A percentile compares a stretch with the other conserved stretches of the same genome.
These are phyloP conservation scores for Lynx canadensis DNA, from an alignment of 2,113 vertebrate genomes.

Conservation along the genomic window DNA sequence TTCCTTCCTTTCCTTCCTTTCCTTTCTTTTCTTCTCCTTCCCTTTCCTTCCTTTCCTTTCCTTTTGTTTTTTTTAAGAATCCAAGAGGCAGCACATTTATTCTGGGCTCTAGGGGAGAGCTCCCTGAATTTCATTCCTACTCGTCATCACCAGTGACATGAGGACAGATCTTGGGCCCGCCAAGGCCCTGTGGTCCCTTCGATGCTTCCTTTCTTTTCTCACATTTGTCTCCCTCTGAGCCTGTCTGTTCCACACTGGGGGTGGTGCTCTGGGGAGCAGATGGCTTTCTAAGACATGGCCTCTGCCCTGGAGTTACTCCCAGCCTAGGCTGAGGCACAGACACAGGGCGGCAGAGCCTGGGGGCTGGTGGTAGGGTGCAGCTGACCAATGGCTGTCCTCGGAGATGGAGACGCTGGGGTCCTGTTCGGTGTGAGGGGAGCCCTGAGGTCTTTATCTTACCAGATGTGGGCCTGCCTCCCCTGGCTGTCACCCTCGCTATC, in stretches of 20 bases:
- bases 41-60: too few relatives aligned
- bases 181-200: neutral
- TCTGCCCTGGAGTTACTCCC: neutral
- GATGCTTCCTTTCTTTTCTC: neutral
- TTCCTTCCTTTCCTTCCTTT: too few relatives aligned
- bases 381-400: neutral
- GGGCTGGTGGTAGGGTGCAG: neutral
- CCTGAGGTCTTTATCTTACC: neutral
- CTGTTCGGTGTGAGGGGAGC: neutral
- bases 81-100: slow-evolving; percentile 67
- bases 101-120: neutral
- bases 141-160: neutral
- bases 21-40: too few relatives aligned
- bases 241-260: neutral
- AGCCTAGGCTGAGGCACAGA: neutral
- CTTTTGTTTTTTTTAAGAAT: neutral
- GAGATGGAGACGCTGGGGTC: neutral
- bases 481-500: neutral
- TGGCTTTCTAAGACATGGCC: neutral
- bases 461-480: neutral
- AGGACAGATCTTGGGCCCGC: neutral
- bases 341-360: neutral
- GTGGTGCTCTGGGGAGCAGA: neutral
- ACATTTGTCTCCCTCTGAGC: neutral
- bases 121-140: slow-evolving; percentile 26